Evolutionary conservation across 1,140 invertebrate species (phyloP).

Genomic region (Mactra quadrangularis): DNA sequence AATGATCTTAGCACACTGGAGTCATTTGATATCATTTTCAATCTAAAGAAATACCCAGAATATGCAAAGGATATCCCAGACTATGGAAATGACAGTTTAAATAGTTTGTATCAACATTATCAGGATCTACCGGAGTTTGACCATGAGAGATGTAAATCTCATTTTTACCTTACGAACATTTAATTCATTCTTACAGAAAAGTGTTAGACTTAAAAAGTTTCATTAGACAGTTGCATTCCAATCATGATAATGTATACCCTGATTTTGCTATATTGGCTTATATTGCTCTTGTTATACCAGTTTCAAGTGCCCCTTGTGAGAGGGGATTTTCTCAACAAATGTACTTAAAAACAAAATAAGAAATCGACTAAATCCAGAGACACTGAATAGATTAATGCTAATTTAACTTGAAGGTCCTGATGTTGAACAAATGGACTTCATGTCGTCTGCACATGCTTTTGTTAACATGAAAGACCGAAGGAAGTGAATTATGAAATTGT

Average conservation of each 20-base stretch:
- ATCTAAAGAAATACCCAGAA: not conserved
- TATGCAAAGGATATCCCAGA: not conserved
- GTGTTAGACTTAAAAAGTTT: slow-evolving; percentile 2
- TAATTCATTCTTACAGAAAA: not conserved
- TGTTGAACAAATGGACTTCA: no score
- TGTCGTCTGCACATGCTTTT: no score
- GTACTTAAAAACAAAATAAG: no score
- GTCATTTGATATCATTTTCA: not conserved
- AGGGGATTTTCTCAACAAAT: no score
- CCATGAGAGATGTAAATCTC: not conserved
- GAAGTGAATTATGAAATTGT: no score
- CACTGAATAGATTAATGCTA: no score
- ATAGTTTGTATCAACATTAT: not conserved
- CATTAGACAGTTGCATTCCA: not conserved
- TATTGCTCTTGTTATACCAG: slow-evolving; percentile 22
- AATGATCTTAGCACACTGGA: slow-evolving; percentile 3
- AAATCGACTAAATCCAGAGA: slow-evolving; percentile 33
- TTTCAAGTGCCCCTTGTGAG: slow-evolving; percentile 41
- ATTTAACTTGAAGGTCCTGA: no score
- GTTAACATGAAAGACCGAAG: no score
- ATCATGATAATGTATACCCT: slow-evolving; percentile 10
- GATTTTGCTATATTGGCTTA: slow-evolving; percentile 1
- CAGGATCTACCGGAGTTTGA: not conserved
- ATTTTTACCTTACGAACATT: slow-evolving; percentile 12
- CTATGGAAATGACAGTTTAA: not conserved